phyloP scores from a whole-genome alignment of 2,113 vertebrate genomes.

The Grammomys dolichurus region DNA sequence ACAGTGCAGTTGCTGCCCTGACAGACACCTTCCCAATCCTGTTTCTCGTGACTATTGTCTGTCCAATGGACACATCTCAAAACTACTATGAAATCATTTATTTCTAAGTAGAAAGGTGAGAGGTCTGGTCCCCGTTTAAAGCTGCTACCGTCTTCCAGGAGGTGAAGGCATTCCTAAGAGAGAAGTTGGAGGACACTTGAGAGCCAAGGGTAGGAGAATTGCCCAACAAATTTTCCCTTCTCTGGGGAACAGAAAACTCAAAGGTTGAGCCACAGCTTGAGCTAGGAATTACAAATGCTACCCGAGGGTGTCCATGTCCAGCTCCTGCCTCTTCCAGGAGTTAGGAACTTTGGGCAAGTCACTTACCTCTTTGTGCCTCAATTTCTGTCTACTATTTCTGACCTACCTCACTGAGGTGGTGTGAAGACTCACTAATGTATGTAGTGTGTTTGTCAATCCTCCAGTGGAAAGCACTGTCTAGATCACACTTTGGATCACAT shows the following conservation, averaged over 20 bases:
- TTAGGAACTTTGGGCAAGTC: slow-evolving; percentile 81
- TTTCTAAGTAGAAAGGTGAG: slow-evolving; percentile 50
- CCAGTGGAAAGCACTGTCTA: slow-evolving; percentile 82
- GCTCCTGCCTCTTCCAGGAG: slow-evolving; percentile 68
- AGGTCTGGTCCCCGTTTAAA: slow-evolving; percentile 64
- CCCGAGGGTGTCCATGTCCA: slow-evolving; percentile 77
- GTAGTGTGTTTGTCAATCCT: slow-evolving; percentile 82
- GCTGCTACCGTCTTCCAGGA: slow-evolving; percentile 67
- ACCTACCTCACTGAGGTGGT: slow-evolving; percentile 84
- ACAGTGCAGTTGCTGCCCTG: slow-evolving; percentile 53
- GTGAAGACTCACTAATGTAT: slow-evolving; percentile 82
- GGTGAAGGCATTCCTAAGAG: slow-evolving; percentile 60
- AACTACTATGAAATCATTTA: slow-evolving; percentile 78
- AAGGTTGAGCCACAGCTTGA: slow-evolving; percentile 77
- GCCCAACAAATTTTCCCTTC: slow-evolving; percentile 77
- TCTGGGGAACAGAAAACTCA: slow-evolving; percentile 66
- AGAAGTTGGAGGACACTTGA: slow-evolving; percentile 63
- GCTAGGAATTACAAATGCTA: slow-evolving; percentile 62
- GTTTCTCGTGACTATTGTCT: slow-evolving; percentile 67
- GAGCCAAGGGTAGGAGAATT: slow-evolving; percentile 80
- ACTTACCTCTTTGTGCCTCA: slow-evolving; percentile 85
- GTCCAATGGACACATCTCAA: slow-evolving; percentile 77
- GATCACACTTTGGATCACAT: slow-evolving; percentile 66
- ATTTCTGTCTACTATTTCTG: slow-evolving; percentile 83
- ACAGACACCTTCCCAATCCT: slow-evolving; percentile 48